Conservation (phyloP, 2,888 invertebrate species). For the Mellilla xanthometata region DNA sequence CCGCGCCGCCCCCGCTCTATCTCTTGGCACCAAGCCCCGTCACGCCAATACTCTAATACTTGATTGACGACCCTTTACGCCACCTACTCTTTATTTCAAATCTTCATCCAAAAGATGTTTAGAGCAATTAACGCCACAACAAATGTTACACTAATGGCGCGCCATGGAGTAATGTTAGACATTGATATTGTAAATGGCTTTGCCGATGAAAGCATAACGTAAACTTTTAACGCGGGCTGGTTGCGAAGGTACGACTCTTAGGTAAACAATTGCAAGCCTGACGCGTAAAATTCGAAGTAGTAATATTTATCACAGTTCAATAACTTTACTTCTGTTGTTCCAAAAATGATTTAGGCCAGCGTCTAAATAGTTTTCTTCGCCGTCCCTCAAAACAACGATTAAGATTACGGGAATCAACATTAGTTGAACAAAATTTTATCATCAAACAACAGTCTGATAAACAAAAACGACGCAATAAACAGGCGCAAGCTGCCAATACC, state of each 20-base stretch:
- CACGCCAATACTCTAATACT: constrained; percentile 24
- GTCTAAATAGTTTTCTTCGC: too few relatives aligned
- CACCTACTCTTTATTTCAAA: not conserved
- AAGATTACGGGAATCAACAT: too few relatives aligned
- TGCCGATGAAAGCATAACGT: not conserved
- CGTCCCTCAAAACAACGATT: too few relatives aligned
- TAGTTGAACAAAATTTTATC: too few relatives aligned
- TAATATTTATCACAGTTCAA: too few relatives aligned
- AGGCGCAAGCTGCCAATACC: constrained; percentile 5
- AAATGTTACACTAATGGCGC: not conserved
- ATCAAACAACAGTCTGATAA: too few relatives aligned
- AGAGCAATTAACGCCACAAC: not conserved
- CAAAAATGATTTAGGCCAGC: too few relatives aligned
- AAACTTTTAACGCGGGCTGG: too few relatives aligned
- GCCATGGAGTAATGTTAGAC: not conserved
- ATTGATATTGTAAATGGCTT: not conserved
- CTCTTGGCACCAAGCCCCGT: constrained; percentile 36
- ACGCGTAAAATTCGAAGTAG: too few relatives aligned
- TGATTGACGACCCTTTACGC: constrained; percentile 6
- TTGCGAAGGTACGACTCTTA: too few relatives aligned
- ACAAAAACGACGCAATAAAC: constrained; percentile 2
- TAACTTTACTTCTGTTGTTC: too few relatives aligned
- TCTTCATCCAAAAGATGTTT: not conserved
- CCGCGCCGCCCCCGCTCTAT: constrained; percentile 49
- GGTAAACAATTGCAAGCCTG: too few relatives aligned